These are phyloP conservation scores for Epirrhoe alternata DNA, from an alignment of 2,888 invertebrate species.

Conservation along the genomic window DNA sequence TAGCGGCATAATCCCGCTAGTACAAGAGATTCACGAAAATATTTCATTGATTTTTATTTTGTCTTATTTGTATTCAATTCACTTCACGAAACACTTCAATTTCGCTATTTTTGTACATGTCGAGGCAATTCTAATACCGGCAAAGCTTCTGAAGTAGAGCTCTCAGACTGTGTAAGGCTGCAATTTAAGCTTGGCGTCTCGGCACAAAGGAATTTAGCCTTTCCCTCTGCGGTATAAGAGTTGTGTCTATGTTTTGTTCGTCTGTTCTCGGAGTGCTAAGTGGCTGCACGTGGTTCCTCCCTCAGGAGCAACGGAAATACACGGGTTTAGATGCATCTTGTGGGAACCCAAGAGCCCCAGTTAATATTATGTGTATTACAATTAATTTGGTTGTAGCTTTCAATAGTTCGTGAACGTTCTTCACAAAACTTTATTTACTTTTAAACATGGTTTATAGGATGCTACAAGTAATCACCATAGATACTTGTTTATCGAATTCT, in stretches of 20 bases:
- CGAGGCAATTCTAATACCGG: constrained; percentile 76
- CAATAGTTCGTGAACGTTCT: constrained; percentile 46
- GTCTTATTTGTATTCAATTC: constrained; percentile 64
- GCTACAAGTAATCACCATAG: not conserved
- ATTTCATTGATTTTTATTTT: constrained; percentile 55
- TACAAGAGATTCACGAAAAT: constrained; percentile 43
- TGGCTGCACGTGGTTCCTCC: constrained; percentile 78
- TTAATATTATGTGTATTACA: constrained; percentile 75
- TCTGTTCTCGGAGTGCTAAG: constrained; percentile 75
- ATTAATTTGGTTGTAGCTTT: constrained; percentile 71
- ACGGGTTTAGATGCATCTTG: constrained; percentile 76
- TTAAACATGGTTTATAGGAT: not conserved
- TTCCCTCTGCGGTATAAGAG: constrained; percentile 55
- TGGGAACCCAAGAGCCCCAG: constrained; percentile 68
- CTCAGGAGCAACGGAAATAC: constrained; percentile 67
- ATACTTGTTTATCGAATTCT: too few species aligned
- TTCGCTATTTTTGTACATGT: constrained; percentile 78
- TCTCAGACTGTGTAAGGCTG: constrained; percentile 71
- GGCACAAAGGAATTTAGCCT: constrained; percentile 66
- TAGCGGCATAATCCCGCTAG: constrained; percentile 36
- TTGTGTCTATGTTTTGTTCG: constrained; percentile 59
- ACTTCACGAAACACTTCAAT: constrained; percentile 73
- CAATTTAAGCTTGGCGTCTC: constrained; percentile 61
- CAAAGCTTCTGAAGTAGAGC: constrained; percentile 76
- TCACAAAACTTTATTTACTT: not conserved